Evolutionary conservation across 2,888 invertebrate species (phyloP).

Genomic region (Galerucella nymphaeae): DNA sequence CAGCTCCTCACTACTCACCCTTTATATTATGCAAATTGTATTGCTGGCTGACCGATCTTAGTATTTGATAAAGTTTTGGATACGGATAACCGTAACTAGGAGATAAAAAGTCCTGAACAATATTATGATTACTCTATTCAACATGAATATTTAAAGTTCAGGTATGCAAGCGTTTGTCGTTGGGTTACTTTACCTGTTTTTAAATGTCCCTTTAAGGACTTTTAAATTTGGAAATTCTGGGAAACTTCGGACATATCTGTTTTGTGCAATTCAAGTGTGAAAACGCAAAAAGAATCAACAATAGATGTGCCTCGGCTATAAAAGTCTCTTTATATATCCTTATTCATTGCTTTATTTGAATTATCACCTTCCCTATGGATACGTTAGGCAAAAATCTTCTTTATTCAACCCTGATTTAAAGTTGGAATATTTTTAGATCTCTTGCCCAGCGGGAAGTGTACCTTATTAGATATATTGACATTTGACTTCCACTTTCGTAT

Average conservation of each 20-base stretch:
- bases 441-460: constrained; percentile 36
- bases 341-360: constrained; percentile 31
- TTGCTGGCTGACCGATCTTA: too few relatives aligned
- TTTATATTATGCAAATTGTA: too few relatives aligned
- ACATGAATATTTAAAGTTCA: neutral
- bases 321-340: constrained; percentile 34
- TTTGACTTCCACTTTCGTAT: constrained; percentile 39
- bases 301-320: constrained; percentile 43
- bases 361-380: constrained; percentile 20
- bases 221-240: constrained; percentile 40
- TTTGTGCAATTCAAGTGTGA: constrained; percentile 57
- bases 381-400: neutral
- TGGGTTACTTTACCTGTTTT: constrained; percentile 21
- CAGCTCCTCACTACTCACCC: too few relatives aligned
- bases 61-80: too few relatives aligned
- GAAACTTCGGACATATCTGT: constrained; percentile 44
- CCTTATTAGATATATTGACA: constrained; percentile 42
- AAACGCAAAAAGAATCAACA: constrained; percentile 52
- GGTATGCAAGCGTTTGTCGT: neutral
- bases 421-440: too few relatives aligned
- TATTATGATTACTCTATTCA: neutral
- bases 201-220: constrained; percentile 32
- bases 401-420: constrained; percentile 8
- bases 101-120: neutral
- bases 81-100: too few relatives aligned